A percentile compares a stretch with the other conserved stretches of the same genome.
Evolutionary conservation across 2,888 invertebrate genomes (phyloP).

Genomic region (Tipula confusa): DNA sequence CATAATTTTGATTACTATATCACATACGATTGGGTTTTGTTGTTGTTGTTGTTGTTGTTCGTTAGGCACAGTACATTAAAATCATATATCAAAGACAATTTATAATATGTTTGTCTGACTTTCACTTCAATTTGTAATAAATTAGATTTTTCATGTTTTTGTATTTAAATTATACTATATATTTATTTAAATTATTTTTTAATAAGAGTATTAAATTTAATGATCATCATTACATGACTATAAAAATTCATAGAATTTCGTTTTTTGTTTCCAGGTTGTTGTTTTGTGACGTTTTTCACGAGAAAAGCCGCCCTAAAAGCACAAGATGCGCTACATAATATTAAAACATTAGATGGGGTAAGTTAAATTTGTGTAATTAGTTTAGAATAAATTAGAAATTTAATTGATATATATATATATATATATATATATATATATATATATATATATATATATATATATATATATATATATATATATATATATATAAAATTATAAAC

Average conservation of each 20-base stretch:
- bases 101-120: background rate
- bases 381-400: too few species aligned
- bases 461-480: too few species aligned
- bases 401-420: too few species aligned
- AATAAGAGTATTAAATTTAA: background rate
- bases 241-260: background rate
- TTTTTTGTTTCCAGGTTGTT: conserved; percentile 87
- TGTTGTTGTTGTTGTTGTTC: too few species aligned
- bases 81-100: background rate
- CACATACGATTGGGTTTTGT: background rate
- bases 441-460: too few species aligned
- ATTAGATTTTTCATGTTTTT: background rate
- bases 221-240: background rate
- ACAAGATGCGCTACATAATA: conserved; percentile 98
- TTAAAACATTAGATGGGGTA: conserved; percentile 96
- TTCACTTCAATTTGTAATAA: background rate
- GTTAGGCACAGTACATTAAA: background rate
- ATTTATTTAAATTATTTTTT: background rate
- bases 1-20: background rate
- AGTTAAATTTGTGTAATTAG: too few species aligned
- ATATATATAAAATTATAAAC: too few species aligned
- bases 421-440: too few species aligned
- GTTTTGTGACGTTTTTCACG: conserved; percentile 99
- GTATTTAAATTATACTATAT: background rate
- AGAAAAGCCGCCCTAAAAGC: conserved; percentile 96